Evolutionary conservation across 2,113 vertebrate species (phyloP).

Genomic region (Scolopax mira): DNA sequence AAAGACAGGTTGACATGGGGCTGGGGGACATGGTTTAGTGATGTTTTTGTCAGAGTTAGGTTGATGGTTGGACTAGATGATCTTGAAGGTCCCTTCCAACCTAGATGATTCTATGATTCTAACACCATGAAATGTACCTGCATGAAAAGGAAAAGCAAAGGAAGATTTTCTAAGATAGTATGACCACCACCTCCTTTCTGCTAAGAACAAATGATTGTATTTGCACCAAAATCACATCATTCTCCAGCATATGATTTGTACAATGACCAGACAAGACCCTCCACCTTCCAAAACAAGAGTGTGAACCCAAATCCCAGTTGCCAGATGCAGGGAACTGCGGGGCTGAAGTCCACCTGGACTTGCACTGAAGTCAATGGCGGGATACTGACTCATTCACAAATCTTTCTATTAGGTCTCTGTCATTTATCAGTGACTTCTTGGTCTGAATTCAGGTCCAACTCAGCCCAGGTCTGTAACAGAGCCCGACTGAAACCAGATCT

Average conservation of each 20-base stretch:
- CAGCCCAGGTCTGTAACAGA: neutral
- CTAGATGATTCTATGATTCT: too few relatives aligned
- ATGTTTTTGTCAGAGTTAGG: too few relatives aligned
- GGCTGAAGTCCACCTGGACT: neutral
- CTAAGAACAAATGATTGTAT: neutral
- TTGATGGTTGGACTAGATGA: too few relatives aligned
- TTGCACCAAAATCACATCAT: neutral
- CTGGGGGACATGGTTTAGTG: too few relatives aligned
- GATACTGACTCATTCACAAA: neutral
- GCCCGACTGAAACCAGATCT: neutral
- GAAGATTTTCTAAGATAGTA: neutral
- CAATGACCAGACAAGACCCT: neutral
- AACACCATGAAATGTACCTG: accelerated
- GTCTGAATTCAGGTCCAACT: neutral
- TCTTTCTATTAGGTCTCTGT: neutral
- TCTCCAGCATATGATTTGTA: neutral
- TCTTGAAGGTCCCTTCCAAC: too few relatives aligned
- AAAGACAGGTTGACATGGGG: too few relatives aligned
- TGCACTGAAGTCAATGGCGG: neutral
- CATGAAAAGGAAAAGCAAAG: neutral
- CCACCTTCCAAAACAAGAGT: neutral
- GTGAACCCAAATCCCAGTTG: neutral
- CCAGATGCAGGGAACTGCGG: neutral
- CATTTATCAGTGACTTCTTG: neutral
- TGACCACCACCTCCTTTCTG: neutral